Base-by-base conservation (phyloP, 2,888 invertebrate genomes). In the Lysandra coridon region DNA sequence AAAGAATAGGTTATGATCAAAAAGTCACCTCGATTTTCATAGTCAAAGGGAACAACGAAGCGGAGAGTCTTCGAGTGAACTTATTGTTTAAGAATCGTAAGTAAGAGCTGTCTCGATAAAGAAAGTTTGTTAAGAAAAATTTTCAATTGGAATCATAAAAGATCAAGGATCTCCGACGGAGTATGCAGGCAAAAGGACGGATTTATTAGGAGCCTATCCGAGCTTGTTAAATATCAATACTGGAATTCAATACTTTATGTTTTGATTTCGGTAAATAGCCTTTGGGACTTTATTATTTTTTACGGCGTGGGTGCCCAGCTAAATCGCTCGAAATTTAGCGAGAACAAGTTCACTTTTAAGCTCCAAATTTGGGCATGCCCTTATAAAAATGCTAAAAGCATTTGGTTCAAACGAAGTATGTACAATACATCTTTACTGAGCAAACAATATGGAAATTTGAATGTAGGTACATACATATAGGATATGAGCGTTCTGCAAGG, bases 401-500 rank as follows among this genome's bases (percentile, higher is more conserved):
- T 33, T 79, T 74, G 60, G 23, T 60, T 73, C 44, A 10, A 64
- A 57, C 62, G 57, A n/a, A 74, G 60, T 74, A 79, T 30, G 75
- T 17, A 62, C 44, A 57, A 4, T 17, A 57, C 57, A 57, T 57
- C 57, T 57, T 57, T 57, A 1, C 57, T 33, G 49, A 57, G 73
- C 60, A 53, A 78, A 81, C 78, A 76, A 79, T 81, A 79, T 78
- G 78, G 76, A 78, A 80, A 81, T 80, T 73, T 80, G 80, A 81
- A 81, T 82, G 80, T 23, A 23, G 23, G 23, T 82, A 69, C 80
- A 80, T 80, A 82, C 80, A 82, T 82, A 83, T 79, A 82, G 80
- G 81, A 83, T 82, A 80, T 80, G 81, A 82, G 81, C 82, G 80
- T 82, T 74, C 79, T 79, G 79, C 60, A 81, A 82, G 82, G 82